Base-by-base conservation (phyloP, 2,888 invertebrate species). In the Gymnocheta viridis region DNA sequence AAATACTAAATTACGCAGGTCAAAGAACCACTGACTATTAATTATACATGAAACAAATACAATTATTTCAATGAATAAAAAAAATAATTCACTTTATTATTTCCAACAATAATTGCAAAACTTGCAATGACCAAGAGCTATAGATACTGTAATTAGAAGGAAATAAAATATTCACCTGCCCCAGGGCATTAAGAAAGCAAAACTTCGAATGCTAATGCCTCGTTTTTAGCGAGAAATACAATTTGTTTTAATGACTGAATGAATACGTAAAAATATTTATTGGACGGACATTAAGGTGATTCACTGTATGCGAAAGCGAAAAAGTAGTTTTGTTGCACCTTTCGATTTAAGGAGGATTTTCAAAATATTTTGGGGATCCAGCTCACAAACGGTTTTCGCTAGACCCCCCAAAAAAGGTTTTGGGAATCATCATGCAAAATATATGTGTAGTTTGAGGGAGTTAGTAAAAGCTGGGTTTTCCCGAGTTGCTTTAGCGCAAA, bases 1-100 rank as follows among this genome's bases (percentile, higher is more conserved):
- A 12, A 38, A 24, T n/a, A 51, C 14, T 35, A 24, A 56, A 60
- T 44, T 24, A 69, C 17, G 7, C 35, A 78, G 70, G 70, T 72
- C 70, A 69, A 66, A 66, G 12, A 29, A 35, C 12, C 35, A 69
- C 35, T 12, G 10, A 60, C 12, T n/a, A 60, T 35, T 35, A 32
- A 19, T 14, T 41, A 44, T 17, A n/a, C 41, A 56, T 56, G 41
- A 38, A 51, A 6, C 24, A 9, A 51, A 35, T 32, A 24, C 17
- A 69, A 69, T 27, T 54, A 69, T 12, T 51, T 38, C 24, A 67
- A 35, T 35, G n/a, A n/a, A n/a, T n/a, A n/a, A n/a, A 29, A 32
- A 17, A 54, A 70, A 2, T 0, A 27, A 56, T 14, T 9, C 24
- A 29, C 6, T 70, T 22, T 19, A 41, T 54, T 54, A 32, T 64